phyloP scores from a whole-genome alignment of 2,113 vertebrate genomes.

The Cyprinodon tularosa region DNA sequence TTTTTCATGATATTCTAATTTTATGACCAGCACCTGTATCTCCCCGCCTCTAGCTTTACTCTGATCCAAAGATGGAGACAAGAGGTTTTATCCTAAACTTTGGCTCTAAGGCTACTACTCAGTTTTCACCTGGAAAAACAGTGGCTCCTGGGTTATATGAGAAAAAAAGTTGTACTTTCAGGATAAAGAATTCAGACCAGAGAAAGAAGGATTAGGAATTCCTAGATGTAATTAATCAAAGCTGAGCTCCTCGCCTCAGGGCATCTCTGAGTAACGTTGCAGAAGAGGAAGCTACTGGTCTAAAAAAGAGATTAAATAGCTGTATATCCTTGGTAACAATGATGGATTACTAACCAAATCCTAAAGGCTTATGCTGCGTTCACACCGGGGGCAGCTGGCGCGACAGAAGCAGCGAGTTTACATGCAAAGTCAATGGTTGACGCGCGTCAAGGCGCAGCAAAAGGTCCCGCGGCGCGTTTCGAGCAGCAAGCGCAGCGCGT shows the following conservation, averaged over 20 bases:
- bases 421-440: no score
- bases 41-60: not conserved
- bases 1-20: no score
- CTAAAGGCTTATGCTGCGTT: constrained; percentile 4
- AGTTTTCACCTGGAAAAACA: constrained; percentile 17
- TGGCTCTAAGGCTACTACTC: not conserved
- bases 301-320: constrained; percentile 23
- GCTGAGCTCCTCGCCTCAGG: constrained; percentile 17
- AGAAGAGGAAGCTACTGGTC: constrained; percentile 11
- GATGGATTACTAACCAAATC: constrained; percentile 43
- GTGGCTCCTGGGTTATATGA: constrained; percentile 13
- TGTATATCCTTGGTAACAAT: constrained; percentile 13
- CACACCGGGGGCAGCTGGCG: no score
- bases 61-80: not conserved
- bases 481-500: no score
- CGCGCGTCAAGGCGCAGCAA: no score
- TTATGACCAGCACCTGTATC: no score
- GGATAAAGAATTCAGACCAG: constrained; percentile 9
- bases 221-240: constrained; percentile 38
- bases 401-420: no score
- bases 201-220: constrained; percentile 37
- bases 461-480: no score
- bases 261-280: constrained; percentile 5
- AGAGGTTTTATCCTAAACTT: not conserved
- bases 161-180: constrained; percentile 15